Base-by-base conservation (phyloP, 2,888 invertebrate genomes). In the Heliothis peltigera region DNA sequence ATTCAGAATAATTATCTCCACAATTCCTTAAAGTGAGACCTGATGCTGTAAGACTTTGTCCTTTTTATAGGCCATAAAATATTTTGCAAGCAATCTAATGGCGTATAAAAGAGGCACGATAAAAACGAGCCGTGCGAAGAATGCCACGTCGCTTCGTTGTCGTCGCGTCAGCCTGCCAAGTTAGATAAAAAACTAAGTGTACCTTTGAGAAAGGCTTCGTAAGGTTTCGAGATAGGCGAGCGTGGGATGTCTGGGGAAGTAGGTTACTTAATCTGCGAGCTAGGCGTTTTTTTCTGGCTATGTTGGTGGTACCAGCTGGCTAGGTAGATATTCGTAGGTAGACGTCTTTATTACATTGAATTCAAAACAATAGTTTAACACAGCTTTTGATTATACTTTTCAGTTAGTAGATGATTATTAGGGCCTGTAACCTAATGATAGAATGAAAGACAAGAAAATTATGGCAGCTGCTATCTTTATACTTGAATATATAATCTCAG, bases 121-220 rank as follows among this genome's bases (percentile, higher is more conserved):
- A 58, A 70, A 71, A 63, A 71, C 28, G 19, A 6, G 8, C 48
- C 74, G 70, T 70, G 67, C 51, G 64, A 75, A 77, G 71, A 71
- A 75, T 65, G 56, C 63, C 44, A n/a, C 17, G 43, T 48, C 28
- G 35, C 52, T 39, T 46, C 58, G 39, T 22, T 55, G 65, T 54
- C 43, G 12, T 59, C 32, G 57, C 70, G 53, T 62, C 61, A 64
- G 61, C 25, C 32, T 48, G 59, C 43, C 47, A 58, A 55, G 62
- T 43, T 46, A 53, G 35, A 7, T 25, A 64, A 60, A 58, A 67
- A 59, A 56, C 44, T 59, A 25, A 43, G 66, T 8, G 32, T 54
- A 28, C 43, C 61, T 67, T 67, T 32, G 32, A 53, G 46, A 43
- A 28, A 35, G 4, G 21, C 62, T 57, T 18, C 19, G 46, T 71